phyloP scores from a whole-genome alignment of 37 sponge, comb jelly and placozoan species.

The Hormiphora californensis region DNA sequence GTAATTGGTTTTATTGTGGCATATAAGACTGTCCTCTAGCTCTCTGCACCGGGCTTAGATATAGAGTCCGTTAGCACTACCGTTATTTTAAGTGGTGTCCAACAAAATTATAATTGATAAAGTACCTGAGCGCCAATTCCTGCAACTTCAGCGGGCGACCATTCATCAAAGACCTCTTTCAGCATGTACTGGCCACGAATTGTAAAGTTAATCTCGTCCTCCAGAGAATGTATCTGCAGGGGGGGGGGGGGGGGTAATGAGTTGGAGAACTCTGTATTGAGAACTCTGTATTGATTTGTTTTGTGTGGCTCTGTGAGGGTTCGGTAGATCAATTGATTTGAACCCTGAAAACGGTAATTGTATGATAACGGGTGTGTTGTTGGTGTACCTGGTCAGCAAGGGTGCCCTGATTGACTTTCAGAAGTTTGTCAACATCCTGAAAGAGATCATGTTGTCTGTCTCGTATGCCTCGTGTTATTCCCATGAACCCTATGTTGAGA shows the following conservation, averaged over 20 bases:
- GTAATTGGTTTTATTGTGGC: no score
- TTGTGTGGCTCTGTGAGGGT: no score
- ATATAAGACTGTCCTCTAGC: no score
- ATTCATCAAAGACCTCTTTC: constrained; percentile 18
- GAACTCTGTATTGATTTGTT: no score
- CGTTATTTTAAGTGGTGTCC: no score
- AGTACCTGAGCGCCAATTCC: constrained; percentile 21
- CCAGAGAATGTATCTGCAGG: constrained; percentile 1
- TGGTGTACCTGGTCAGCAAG: neutral
- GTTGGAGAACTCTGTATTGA: no score
- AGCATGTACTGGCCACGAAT: neutral
- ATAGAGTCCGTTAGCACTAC: no score
- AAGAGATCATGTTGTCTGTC: constrained; percentile 27
- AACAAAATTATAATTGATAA: no score
- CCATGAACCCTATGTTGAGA: constrained; percentile 48
- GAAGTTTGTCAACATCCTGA: neutral
- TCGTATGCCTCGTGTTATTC: neutral
- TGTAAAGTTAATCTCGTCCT: constrained; percentile 41
- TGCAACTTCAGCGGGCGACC: constrained; percentile 1
- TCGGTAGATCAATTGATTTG: no score
- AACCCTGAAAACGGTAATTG: no score
- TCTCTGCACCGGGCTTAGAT: no score
- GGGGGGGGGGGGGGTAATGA: no score
- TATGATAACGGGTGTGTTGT: neutral
- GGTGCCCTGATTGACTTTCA: neutral